Evolutionary conservation across 2,797 vertebrate species (phyloP), one percentile per base, ranked within the genome.

Genomic region (Odontamblyopus rebecca): DNA sequence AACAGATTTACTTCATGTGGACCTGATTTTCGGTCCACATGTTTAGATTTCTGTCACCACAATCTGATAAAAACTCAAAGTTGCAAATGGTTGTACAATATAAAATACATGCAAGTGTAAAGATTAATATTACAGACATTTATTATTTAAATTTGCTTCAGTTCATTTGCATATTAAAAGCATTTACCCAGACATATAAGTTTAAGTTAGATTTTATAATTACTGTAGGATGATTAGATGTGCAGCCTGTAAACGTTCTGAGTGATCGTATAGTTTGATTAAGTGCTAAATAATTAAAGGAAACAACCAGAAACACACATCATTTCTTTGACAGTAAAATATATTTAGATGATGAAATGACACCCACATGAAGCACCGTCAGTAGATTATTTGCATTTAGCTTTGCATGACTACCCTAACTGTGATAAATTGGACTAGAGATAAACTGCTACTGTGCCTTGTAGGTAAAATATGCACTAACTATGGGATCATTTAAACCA

Each of bases 401-500:
- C 61, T 75, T 56, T 60, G 60, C 50, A 65, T 62, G 67, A 68
- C 53, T 53, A 30, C 11, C 16, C 18, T 26, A 26, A 75, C 7
- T 54, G 48, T 64, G 67, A 44, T 44, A 11, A 27, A 0, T 41
- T 60, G 15, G 44, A 27, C 5, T 61, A 15, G 12, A 70, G 62
- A 51, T 69, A 35, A 78, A 48, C 62, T 77, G 16, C 71, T 71
- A 71, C 69, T 9, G 50, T 27, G 66, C 78, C 77, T 81, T 84
- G 29, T 11, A 68, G 71, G 76, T 79, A 50, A 56, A 56, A 72
- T 57, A 41, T 59, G 86, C 63, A 38, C 18, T 62, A 63, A 56
- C 67, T 0, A 2, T 12, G 2, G 71, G 53, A 48, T 67, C 38
- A 71, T 56, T 81, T 44, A 69, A 75, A 78, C 68, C 71, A 41